A percentile compares a stretch with the other conserved stretches of the same genome.
Evolutionary conservation across 2,888 invertebrate species (phyloP).

Genomic region (Hydrotaea cyrtoneurina): DNA sequence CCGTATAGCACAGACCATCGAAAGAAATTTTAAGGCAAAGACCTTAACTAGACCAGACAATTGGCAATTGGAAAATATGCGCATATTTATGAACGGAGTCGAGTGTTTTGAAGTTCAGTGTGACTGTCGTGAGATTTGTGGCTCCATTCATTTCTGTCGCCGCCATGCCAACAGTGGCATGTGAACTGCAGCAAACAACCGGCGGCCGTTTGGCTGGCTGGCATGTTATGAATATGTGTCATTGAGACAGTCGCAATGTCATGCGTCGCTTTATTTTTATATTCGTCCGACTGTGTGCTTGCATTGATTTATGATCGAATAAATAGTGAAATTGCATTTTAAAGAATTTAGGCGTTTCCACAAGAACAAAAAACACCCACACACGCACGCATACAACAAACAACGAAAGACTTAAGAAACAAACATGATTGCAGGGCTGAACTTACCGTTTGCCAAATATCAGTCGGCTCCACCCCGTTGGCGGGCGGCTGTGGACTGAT

Average conservation of each 20-base stretch:
- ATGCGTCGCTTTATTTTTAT: constrained; percentile 34
- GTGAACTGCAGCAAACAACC: constrained; percentile 50
- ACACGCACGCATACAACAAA: no score
- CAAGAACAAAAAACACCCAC: no score
- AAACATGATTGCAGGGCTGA: constrained; percentile 6
- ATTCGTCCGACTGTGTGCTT: no score
- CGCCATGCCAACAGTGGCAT: constrained; percentile 20
- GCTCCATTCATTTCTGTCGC: neutral
- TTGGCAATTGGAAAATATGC: neutral
- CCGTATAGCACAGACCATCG: no score
- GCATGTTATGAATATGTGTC: constrained; percentile 65
- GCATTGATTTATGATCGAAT: constrained; percentile 57
- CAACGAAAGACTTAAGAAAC: constrained; percentile 31
- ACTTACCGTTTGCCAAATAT: constrained; percentile 81
- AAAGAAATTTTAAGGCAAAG: constrained; percentile 31
- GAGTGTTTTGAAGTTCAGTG: constrained; percentile 26
- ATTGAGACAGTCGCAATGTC: constrained; percentile 63
- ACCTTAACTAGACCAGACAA: constrained; percentile 3
- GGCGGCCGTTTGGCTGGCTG: neutral
- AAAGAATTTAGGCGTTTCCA: no score
- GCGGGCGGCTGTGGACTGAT: constrained; percentile 85
- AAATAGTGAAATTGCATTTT: constrained; percentile 59
- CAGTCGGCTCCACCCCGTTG: constrained; percentile 78
- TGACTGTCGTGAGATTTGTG: constrained; percentile 63
- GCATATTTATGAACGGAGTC: constrained; percentile 25